A percentile compares a stretch with the other conserved stretches of the same genome.
Conservation (phyloP, 2,113 vertebrate species). For the Heterocephalus glaber region DNA sequence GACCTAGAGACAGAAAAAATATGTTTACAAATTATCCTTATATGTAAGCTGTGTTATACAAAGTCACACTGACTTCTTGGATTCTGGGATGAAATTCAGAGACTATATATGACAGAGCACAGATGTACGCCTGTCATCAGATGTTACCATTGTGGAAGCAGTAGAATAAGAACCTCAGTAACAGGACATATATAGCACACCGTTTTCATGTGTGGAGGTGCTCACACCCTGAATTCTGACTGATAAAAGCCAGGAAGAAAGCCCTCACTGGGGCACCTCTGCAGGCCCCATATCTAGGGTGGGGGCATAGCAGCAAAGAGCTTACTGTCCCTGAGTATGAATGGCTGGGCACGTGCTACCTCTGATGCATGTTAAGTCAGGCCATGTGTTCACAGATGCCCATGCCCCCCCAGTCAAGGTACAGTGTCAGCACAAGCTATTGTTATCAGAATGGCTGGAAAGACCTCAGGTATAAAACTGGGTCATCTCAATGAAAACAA, state of each 20-base stretch:
- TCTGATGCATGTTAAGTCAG: background rate
- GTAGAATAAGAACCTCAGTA: background rate
- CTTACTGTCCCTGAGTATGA: background rate
- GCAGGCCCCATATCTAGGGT: background rate
- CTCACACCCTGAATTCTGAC: background rate
- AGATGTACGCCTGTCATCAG: background rate
- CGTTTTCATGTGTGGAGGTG: background rate
- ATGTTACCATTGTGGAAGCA: background rate
- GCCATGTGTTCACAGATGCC: background rate
- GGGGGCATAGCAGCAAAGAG: background rate
- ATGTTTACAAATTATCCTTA: background rate
- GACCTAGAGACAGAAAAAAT: background rate
- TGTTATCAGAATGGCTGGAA: background rate
- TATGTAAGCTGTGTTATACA: background rate
- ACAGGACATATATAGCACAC: fast-evolving
- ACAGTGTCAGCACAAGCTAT: background rate
- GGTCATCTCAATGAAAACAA: background rate
- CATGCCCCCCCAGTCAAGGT: background rate
- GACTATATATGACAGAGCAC: background rate
- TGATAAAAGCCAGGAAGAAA: background rate
- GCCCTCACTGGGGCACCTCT: background rate
- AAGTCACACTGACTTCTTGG: background rate
- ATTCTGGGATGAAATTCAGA: background rate
- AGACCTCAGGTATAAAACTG: background rate
- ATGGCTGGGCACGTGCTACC: background rate